phyloP scores from a whole-genome alignment of 2,888 invertebrate species.

The Pomacea canaliculata region DNA sequence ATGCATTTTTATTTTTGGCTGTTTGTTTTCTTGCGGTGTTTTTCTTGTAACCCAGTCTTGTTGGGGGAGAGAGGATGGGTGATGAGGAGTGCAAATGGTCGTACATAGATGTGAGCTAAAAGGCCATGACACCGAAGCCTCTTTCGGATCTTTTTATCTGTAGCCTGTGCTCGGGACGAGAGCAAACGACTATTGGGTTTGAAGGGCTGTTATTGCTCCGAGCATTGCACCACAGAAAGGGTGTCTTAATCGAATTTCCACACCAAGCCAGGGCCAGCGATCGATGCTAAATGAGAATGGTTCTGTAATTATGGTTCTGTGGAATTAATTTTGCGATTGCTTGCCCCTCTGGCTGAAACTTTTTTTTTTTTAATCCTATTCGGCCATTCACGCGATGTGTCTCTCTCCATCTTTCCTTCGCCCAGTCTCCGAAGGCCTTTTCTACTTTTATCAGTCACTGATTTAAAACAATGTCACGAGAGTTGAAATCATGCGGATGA shows the following conservation, averaged over 20 bases:
- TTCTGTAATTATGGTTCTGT: conserved; percentile 14
- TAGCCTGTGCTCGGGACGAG: not conserved
- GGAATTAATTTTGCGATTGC: conserved; percentile 14
- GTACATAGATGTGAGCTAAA: no score
- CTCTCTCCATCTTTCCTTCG: not conserved
- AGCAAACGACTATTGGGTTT: conserved; percentile 4
- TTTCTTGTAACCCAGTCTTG: no score
- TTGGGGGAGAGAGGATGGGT: no score
- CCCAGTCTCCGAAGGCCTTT: not conserved
- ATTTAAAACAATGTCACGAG: conserved; percentile 22
- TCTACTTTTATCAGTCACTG: conserved; percentile 10
- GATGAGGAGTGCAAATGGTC: no score
- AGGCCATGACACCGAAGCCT: not conserved
- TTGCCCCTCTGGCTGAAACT: conserved; percentile 2
- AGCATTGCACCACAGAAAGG: conserved; percentile 5
- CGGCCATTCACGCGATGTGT: no score
- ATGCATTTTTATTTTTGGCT: no score
- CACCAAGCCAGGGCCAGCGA: conserved; percentile 6
- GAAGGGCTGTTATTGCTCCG: conserved; percentile 15
- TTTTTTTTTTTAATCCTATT: no score
- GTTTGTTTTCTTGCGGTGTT: no score
- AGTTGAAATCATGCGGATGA: conserved; percentile 5
- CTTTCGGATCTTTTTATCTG: not conserved
- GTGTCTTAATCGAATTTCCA: conserved; percentile 20
- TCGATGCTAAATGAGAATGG: conserved; percentile 23